Percentiles rank a stretch among this genome's conserved stretches.
Conservation (phyloP, 2,888 invertebrate genomes). For the Ischnura elegans region DNA sequence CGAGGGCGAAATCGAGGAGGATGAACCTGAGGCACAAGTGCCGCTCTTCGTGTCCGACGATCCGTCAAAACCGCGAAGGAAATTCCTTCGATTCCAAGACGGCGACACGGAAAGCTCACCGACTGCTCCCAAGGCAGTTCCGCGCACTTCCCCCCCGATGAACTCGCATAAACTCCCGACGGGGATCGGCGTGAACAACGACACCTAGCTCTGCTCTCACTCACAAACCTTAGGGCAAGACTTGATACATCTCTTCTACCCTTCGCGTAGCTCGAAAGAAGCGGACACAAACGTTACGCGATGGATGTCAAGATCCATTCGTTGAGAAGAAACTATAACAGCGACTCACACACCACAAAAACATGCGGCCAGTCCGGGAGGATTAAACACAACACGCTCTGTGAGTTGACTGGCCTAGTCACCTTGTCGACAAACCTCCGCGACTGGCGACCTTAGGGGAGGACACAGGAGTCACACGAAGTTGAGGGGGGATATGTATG, state of each 20-base stretch:
- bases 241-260: not conserved
- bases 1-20: not conserved
- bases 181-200: not conserved
- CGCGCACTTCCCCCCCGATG: not conserved
- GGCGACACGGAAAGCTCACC: not conserved
- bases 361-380: not conserved
- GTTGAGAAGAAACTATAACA: not conserved
- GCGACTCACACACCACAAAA: not conserved
- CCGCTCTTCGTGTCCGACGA: not conserved
- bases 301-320: not conserved
- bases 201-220: not conserved
- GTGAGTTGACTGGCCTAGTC: not conserved
- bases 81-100: not conserved
- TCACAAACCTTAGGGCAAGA: not conserved
- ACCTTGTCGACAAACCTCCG: not conserved
- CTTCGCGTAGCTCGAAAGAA: not conserved
- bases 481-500: not conserved
- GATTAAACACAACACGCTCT: not conserved
- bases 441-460: conserved; percentile 33
- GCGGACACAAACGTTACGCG: no score
- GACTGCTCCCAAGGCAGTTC: not conserved
- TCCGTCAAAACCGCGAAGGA: not conserved
- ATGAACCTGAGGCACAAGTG: not conserved
- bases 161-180: not conserved
- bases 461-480: not conserved